Evolutionary conservation across 2,797 vertebrate genomes (phyloP), one percentile per base, ranked within the genome.

Genomic region (Pseudomugil tenellus): DNA sequence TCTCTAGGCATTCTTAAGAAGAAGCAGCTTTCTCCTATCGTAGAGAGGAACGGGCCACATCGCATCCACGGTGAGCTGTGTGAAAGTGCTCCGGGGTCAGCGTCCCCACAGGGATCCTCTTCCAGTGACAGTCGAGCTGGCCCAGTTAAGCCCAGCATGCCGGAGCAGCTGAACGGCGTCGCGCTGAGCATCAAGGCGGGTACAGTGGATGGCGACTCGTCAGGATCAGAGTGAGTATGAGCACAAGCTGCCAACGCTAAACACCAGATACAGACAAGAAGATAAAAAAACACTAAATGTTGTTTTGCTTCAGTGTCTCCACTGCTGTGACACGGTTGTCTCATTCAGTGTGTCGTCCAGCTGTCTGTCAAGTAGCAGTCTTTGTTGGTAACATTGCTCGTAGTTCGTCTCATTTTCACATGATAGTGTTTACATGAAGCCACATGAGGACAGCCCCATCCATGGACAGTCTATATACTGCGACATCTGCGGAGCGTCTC

Each of bases 151-250:
- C 90, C 92, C 81, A 70, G 86, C 39, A 81, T 91, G 3, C 94
- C 92, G 31, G 95, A 96, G 55, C 94, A 94, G 79, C 90, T 95
- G 26, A 96, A 96, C 0, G 95, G 95, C 1, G 90, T 95, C 7
- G 95, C 96, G 70, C 91, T 96, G 94, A 96, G 94, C 87, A 95
- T 96, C 92, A 95, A 93, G 77, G 95, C 94, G 0, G 95, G 95
- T 86, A 96, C 95, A 0, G 95, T 94, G 74, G 96, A 97, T 0
- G 96, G 96, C 16, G 96, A 98, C 87, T 98, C 97, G 0, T 98
- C 97, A 0, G 96, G 96, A 84, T 99, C 97, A 29, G 97, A 99
- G 97, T 98, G 92, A 97, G 96, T 96, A 52, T 34, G 17, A 9
- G 8, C 23, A 29, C 4, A 13, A 46, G 29, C 14, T 13, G n/a